phyloP scores from a whole-genome alignment of 2,113 vertebrate species.

The Microcebus griseorufus region DNA sequence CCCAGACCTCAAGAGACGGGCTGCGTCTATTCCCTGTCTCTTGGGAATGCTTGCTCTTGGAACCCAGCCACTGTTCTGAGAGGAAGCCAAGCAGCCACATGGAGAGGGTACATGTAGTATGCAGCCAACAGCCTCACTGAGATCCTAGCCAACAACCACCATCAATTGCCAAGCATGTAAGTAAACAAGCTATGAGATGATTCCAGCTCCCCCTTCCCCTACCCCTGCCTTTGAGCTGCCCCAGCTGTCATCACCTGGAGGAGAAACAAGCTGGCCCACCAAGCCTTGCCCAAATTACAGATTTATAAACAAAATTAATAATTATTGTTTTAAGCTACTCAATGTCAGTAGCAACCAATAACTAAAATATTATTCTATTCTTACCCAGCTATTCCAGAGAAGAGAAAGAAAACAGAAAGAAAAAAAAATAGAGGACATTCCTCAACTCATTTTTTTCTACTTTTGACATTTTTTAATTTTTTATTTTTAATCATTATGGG shows the following conservation, averaged over 20 bases:
- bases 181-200: neutral
- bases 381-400: neutral
- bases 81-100: neutral
- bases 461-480: too few species aligned
- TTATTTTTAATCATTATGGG: too few species aligned
- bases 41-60: neutral
- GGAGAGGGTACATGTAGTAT: neutral
- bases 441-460: too few species aligned
- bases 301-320: neutral
- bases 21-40: neutral
- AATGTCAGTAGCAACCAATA: neutral
- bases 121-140: neutral
- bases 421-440: neutral
- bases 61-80: neutral
- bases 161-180: neutral
- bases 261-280: neutral
- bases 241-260: neutral
- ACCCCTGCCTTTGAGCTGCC: neutral
- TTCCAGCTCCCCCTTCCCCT: neutral
- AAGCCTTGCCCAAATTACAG: neutral
- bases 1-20: neutral
- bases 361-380: neutral
- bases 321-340: neutral
- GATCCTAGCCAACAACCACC: neutral
- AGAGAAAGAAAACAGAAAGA: neutral